Evolutionary conservation across 2,797 vertebrate genomes (phyloP), one percentile per base, ranked within the genome.

Genomic region (Oophaga sylvatica): DNA sequence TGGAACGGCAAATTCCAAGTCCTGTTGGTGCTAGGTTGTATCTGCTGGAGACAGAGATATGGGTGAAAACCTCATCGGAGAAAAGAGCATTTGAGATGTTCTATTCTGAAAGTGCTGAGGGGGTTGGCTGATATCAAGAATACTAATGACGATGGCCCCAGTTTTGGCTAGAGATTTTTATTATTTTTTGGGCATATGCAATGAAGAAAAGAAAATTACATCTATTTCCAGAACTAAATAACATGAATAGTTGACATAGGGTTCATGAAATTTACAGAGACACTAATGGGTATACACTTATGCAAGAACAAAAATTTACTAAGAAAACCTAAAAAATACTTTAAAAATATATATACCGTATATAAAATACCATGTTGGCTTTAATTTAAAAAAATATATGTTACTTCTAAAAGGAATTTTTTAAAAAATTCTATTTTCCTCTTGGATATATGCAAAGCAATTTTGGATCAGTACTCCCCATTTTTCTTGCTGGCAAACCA

Each of bases 1-100:
- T 63, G 89, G 93, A 13, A 88, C 88, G 0, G 92, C 76, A 16
- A 94, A 92, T 91, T 94, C 93, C 3, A 96, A 94, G 92, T 88
- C 90, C 87, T 99, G 97, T 91, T 94, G 94, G 93, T 99, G 98
- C 94, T 99, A 96, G 94, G 85, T 84, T 89, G 84, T 20, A 4
- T 19, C 53, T 4, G 7, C n/a, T 56, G 9, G 70, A 62, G 45
- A 57, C 9, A 20, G 29, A 81, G 79, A 56, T 57, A 84, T 73
- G 67, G 53, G 71, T 53, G 62, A 12, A 85, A 82, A 31, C 71
- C 62, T 79, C 53, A 82, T n/a, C 16, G 31, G 19, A 57, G 31
- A 76, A 86, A 22, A 31, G 19, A 77, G 53, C 56, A 26, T 68
- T 56, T 71, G 13, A 62, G 22, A n/a, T 68, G 53, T 79, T 78